A percentile compares a stretch with the other conserved stretches of the same genome.
Conservation (phyloP, 2,888 invertebrate species). For the Acrobeloides nanus region DNA sequence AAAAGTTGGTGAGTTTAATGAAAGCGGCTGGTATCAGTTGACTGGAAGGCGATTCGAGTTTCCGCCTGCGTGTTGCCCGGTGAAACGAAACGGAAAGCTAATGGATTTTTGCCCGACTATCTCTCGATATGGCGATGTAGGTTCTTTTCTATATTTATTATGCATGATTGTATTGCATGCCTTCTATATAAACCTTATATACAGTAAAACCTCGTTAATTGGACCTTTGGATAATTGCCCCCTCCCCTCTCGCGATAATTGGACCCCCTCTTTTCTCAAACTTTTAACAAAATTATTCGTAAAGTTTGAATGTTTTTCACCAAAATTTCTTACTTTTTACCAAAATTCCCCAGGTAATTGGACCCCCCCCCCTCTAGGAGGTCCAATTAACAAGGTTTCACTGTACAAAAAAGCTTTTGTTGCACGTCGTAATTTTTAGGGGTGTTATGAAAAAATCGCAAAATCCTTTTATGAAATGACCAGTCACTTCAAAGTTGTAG, state of each 20-base stretch:
- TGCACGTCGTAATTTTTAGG: constrained; percentile 22
- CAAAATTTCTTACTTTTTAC: too few relatives aligned
- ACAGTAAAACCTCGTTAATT: too few relatives aligned
- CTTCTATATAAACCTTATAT: too few relatives aligned
- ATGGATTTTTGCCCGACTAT: constrained; percentile 39
- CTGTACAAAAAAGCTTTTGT: too few relatives aligned
- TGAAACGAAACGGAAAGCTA: constrained; percentile 36
- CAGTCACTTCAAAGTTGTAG: constrained; percentile 50
- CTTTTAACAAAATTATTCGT: too few relatives aligned
- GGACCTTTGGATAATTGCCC: too few relatives aligned
- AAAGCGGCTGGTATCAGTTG: constrained; percentile 40
- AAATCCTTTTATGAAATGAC: constrained; percentile 46
- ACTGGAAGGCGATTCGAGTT: constrained; percentile 35
- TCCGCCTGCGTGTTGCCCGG: constrained; percentile 51
- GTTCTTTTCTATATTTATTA: constrained; percentile 16
- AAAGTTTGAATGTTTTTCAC: too few relatives aligned
- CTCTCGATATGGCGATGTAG: constrained; percentile 42
- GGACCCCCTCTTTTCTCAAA: too few relatives aligned
- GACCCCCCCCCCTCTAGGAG: too few relatives aligned
- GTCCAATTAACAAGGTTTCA: too few relatives aligned
- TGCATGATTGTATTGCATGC: constrained; percentile 7
- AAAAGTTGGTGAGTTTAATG: constrained; percentile 46
- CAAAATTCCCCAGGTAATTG: too few relatives aligned
- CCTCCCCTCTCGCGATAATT: too few relatives aligned
- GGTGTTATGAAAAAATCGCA: constrained; percentile 44